Base-by-base conservation (phyloP, 2,113 vertebrate species). In the Chrysemys picta region DNA sequence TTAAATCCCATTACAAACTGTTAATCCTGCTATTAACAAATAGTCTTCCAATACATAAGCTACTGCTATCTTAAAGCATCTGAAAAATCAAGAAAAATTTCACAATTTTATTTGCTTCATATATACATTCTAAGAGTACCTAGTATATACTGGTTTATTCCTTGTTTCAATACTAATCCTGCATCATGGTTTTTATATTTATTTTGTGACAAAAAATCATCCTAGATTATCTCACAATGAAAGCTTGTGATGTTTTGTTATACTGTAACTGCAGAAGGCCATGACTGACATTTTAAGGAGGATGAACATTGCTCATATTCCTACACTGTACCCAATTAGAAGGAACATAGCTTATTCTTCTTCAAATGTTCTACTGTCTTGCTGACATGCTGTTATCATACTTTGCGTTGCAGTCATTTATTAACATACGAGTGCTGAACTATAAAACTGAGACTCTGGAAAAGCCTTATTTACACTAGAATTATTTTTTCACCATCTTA, bases 261-360 rank as follows among this genome's bases (percentile, higher is more conserved):
- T 17, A 93, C 53, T 92, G 4, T 80, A 96, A 95, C 31, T 49
- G 81, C 54, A 89, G 16, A 93, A 88, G 62, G 59, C 45, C 1
- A 1, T 50, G 25, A 93, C 59, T 69, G 78, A 78, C 84, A 88
- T 49, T 84, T 96, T 12, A 87, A 75, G 87, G 22, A 86, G 53
- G 72, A 31, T 9, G 3, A 49, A 38, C 65, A 89, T 52, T 86
- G 90, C 17, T 93, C 50, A 86, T 54, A 27, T 19, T 88, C 92
- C 87, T 93, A 62, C 80, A n/a, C 29, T 59, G 80, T 35, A 89
- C 42, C 3, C 12, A 96, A 75, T 83, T 57, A 93, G 82, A 24
- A 92, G 47, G 52, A 95, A 92, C 14, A 75, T 22, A 85, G 6
- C 49, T 95, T 62, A 56, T 25, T 88, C 84, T 93, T 93, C 81